phyloP scores from a whole-genome alignment of 2,113 vertebrate species.

The Otolemur garnettii region DNA sequence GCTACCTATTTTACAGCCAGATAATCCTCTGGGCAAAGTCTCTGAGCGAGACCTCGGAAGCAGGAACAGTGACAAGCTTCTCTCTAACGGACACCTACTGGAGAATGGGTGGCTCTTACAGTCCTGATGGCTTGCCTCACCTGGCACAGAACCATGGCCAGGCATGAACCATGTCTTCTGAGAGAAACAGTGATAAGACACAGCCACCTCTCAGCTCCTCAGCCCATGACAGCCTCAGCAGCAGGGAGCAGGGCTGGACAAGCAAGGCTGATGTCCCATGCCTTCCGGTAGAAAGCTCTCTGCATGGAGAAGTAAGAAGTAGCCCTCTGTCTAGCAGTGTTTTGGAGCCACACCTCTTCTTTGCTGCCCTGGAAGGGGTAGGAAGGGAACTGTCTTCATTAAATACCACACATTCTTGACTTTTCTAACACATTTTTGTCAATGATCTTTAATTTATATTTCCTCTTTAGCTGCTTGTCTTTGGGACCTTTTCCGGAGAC shows the following conservation, averaged over 20 bases:
- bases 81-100: neutral
- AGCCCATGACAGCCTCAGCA: neutral
- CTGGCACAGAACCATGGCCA: neutral
- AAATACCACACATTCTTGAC: neutral
- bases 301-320: neutral
- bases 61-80: neutral
- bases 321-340: neutral
- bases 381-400: neutral
- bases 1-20: neutral
- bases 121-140: neutral
- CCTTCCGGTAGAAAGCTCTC: neutral
- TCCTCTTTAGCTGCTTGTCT: neutral
- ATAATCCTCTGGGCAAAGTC: neutral
- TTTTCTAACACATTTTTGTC: neutral
- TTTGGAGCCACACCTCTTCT: accelerated
- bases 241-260: accelerated
- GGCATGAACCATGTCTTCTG: too few species aligned
- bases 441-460: neutral
- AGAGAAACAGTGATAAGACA: neutral
- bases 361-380: neutral
- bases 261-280: neutral
- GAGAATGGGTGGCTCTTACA: too few species aligned
- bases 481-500: neutral
- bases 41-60: neutral
- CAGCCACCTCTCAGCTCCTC: neutral